Evolutionary conservation across 2,888 invertebrate genomes (phyloP), one percentile per base, ranked within the genome.

Genomic region (Acleris laterana): DNA sequence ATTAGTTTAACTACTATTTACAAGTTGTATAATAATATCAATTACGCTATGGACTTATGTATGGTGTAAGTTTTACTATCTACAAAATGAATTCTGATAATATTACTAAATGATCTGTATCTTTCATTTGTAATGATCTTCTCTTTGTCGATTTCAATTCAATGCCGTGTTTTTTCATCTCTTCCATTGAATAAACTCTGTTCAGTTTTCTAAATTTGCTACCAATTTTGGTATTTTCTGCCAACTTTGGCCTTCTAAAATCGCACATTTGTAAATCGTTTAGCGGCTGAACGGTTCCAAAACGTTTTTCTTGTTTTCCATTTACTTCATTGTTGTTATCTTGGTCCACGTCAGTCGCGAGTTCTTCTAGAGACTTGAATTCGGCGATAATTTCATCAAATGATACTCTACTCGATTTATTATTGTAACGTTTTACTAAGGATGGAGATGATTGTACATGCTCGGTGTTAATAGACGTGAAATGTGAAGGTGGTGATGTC

Each of bases 331-430:
- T 67, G 42, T 70, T 60, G 11, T 69, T 61, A 49, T 67, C 70
- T 68, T 72, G 56, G 55, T 82, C 77, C 69, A 77, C 67, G 44
- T 72, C 71, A 32, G 68, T 63, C 50, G 70, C 70, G 59, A 76
- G 67, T 51, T 83, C 80, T 72, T 88, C 84, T 71, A 89, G 73
- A n/a, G 82, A 82, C 72, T 82, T 83, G 64, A 89, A 88, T 28
- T 89, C 87, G 11, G 82, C 78, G 75, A 88, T 68, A 67, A 89
- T 85, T 38, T 86, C 81, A 25, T 86, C 78, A 59, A 85, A 71
- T 32, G 79, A 81, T 59, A 81, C 69, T 62, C 69, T 65, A 69
- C 73, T 74, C 68, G 68, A 68, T 58, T 70, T 56, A 62, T 70
- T 66, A 63, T 65, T 55, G 61, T 70, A 65, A 64, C 63, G 67